phyloP scores from a whole-genome alignment of 2,113 vertebrate species.

The Sprattus sprattus region DNA sequence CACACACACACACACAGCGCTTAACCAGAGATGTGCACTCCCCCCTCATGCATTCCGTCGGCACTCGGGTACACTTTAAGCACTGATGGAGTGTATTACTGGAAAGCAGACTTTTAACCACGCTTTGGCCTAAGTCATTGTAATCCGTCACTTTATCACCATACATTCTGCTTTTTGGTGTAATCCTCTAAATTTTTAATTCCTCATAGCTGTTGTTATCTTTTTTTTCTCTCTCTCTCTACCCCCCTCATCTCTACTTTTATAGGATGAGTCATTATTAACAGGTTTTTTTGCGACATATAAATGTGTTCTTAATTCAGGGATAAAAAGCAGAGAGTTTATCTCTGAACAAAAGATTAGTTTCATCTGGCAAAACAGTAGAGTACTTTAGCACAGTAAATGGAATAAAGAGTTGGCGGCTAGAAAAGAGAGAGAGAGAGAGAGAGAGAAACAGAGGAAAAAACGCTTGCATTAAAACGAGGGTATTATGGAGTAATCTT shows the following conservation, averaged over 20 bases:
- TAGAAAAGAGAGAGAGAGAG: slow-evolving; percentile 32
- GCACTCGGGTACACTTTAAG: slow-evolving; percentile 18
- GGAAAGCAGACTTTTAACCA: slow-evolving; percentile 75
- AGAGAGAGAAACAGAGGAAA: slow-evolving; percentile 1
- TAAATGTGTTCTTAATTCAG: slow-evolving; percentile 74
- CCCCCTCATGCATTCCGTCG: not conserved
- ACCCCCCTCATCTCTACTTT: slow-evolving; percentile 50
- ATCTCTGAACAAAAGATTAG: slow-evolving; percentile 74
- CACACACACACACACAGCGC: slow-evolving; percentile 40
- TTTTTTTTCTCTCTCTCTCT: slow-evolving; percentile 38
- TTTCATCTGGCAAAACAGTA: slow-evolving; percentile 66
- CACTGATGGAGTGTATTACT: slow-evolving; percentile 74
- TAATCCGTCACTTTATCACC: slow-evolving; percentile 77
- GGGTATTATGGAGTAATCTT: slow-evolving; percentile 69
- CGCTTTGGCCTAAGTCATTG: slow-evolving; percentile 74
- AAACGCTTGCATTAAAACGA: slow-evolving; percentile 61
- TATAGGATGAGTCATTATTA: slow-evolving; percentile 68
- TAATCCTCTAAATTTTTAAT: slow-evolving; percentile 79
- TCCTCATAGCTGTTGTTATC: slow-evolving; percentile 75
- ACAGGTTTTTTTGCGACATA: slow-evolving; percentile 63
- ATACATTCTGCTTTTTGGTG: slow-evolving; percentile 74
- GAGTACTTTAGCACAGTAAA: slow-evolving; percentile 51
- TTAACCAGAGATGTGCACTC: not conserved
- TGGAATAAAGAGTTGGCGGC: slow-evolving; percentile 59
- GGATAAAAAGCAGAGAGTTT: slow-evolving; percentile 60